Conservation (phyloP, 2,113 vertebrate genomes). For the Mohoua ochrocephala region DNA sequence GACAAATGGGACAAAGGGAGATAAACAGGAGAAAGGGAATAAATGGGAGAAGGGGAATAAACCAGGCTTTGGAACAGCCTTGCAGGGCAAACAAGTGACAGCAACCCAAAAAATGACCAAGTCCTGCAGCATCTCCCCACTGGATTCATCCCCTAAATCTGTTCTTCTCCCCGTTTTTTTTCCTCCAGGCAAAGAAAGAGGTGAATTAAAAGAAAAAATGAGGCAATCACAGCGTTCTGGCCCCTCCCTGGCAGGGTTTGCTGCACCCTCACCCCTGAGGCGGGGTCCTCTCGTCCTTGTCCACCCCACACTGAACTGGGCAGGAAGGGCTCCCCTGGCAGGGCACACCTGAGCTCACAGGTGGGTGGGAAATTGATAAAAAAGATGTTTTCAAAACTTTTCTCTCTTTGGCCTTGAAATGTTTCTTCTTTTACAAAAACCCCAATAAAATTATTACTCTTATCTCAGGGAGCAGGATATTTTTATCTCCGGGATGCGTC, state of each 20-base stretch:
- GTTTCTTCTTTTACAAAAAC: not conserved
- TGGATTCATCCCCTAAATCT: not conserved
- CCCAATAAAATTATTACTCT: conserved; percentile 37
- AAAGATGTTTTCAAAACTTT: not conserved
- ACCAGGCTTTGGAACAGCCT: not conserved
- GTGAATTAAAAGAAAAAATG: not conserved
- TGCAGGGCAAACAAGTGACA: not conserved
- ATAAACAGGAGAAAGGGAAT: not conserved
- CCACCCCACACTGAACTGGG: not conserved
- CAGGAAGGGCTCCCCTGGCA: not conserved
- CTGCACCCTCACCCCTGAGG: not conserved
- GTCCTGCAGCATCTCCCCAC: not conserved
- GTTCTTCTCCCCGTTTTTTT: not conserved
- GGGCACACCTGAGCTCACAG: not conserved
- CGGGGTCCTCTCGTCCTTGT: rapidly evolving
- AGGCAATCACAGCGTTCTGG: rapidly evolving
- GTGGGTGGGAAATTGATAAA: not conserved
- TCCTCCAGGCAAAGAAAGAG: not conserved
- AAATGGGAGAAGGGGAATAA: not conserved
- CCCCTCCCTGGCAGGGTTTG: not conserved
- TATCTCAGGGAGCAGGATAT: not conserved
- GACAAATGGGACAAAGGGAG: not conserved
- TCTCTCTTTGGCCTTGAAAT: not conserved
- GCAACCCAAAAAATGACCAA: rapidly evolving
- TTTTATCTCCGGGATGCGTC: conserved; percentile 48